phyloP scores from a whole-genome alignment of 1,140 invertebrate species.

The Heliothis virescens region DNA sequence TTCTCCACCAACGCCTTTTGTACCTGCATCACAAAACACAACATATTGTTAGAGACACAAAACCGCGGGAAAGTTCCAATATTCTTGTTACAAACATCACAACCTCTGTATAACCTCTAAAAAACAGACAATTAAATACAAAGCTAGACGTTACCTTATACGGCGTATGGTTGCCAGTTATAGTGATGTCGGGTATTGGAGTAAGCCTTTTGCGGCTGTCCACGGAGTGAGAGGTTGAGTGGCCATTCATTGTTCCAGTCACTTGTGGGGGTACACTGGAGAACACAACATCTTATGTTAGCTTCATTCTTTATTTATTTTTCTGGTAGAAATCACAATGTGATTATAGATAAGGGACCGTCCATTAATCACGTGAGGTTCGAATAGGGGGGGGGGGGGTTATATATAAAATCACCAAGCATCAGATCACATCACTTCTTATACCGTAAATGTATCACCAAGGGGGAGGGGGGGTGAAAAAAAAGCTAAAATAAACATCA shows the following conservation, averaged over 20 bases:
- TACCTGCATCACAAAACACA: constrained; percentile 86
- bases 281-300: constrained; percentile 42
- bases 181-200: constrained; percentile 87
- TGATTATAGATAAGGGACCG: neutral
- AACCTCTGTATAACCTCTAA: too few relatives aligned
- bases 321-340: neutral
- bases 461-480: too few relatives aligned
- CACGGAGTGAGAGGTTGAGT: constrained; percentile 80
- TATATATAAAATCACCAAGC: too few relatives aligned
- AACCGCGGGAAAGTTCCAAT: too few relatives aligned
- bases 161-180: constrained; percentile 88
- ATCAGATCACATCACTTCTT: too few relatives aligned
- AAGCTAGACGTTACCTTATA: constrained; percentile 84
- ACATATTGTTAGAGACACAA: neutral
- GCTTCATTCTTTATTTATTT: neutral
- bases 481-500: too few relatives aligned
- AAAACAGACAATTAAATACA: neutral
- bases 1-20: constrained; percentile 93
- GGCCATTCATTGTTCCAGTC: constrained; percentile 83
- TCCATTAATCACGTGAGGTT: too few relatives aligned
- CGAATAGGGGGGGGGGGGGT: too few relatives aligned
- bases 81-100: too few relatives aligned
- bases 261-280: constrained; percentile 78
- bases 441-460: too few relatives aligned
- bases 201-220: constrained; percentile 87